Evolutionary conservation across 2,113 vertebrate species (phyloP).

Genomic region (Felis catus): F.catus_Fca126_mat1.0 CM031423.1:34493001-34493500

Average conservation of each 20-base stretch:
- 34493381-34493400: background rate
- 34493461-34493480: background rate
- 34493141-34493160: background rate
- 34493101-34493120: conserved; percentile 8
- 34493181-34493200: conserved; percentile 44
- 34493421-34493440: background rate
- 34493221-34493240: background rate
- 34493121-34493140: background rate
- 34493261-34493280: rapidly evolving
- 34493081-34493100: background rate
- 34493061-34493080: conserved; percentile 52
- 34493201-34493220: background rate
- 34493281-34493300: rapidly evolving
- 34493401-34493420: too few relatives aligned
- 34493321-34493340: background rate
- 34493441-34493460: background rate
- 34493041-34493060: conserved; percentile 41
- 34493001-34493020: background rate
- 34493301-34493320: background rate
- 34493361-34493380: too few relatives aligned
- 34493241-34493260: background rate
- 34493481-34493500: background rate
- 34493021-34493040: conserved; percentile 47
- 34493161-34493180: conserved; percentile 60
- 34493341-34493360: background rate